Conservation (phyloP, 2,797 vertebrate species). For the Menidia menidia region DNA sequence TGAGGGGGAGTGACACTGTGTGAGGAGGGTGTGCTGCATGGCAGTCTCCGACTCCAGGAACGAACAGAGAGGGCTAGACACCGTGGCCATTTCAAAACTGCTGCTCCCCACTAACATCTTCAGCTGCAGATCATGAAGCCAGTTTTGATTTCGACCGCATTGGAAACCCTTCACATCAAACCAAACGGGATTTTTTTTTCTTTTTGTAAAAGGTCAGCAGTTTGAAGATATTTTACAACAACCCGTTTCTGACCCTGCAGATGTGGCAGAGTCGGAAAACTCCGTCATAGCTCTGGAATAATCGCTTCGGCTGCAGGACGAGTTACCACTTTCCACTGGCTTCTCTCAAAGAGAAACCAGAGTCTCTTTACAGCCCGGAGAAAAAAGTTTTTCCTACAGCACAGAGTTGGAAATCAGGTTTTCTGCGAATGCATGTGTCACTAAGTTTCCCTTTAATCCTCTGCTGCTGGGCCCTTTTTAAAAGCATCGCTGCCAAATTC, state of each 20-base stretch:
- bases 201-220: slow-evolving; percentile 12
- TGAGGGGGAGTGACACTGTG: slow-evolving; percentile 41
- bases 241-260: slow-evolving; percentile 3
- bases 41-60: slow-evolving; percentile 52
- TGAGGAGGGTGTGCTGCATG: slow-evolving; percentile 49
- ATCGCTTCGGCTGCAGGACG: slow-evolving; percentile 43
- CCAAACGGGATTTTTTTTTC: background rate
- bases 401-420: slow-evolving; percentile 16
- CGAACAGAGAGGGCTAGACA: slow-evolving; percentile 11
- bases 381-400: slow-evolving; percentile 52
- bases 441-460: slow-evolving; percentile 2
- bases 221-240: background rate
- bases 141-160: slow-evolving; percentile 21
- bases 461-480: slow-evolving; percentile 6
- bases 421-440: background rate
- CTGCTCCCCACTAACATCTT: slow-evolving; percentile 15
- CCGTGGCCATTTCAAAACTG: slow-evolving; percentile 1
- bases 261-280: slow-evolving; percentile 40
- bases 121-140: slow-evolving; percentile 20
- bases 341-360: slow-evolving; percentile 42
- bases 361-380: slow-evolving; percentile 48
- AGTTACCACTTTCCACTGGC: slow-evolving; percentile 65
- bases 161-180: slow-evolving; percentile 25
- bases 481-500: slow-evolving; percentile 51
- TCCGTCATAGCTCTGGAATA: slow-evolving; percentile 58